Conservation (phyloP, 2,888 invertebrate genomes). For the Ornithoptera priamus region DNA sequence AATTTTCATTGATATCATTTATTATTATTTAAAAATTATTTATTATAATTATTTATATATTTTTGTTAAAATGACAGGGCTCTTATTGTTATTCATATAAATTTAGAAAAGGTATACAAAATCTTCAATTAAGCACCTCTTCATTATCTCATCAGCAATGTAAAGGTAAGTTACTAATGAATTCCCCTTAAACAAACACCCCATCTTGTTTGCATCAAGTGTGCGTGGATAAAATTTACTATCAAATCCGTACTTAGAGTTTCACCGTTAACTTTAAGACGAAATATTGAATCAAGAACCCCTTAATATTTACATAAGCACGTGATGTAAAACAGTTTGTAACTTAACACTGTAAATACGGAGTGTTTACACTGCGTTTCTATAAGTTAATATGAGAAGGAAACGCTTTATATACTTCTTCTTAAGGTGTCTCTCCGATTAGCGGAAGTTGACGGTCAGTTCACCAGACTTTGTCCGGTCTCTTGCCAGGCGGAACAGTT, state of each 20-base stretch:
- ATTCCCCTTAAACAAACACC: conserved; percentile 10
- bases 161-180: conserved; percentile 8
- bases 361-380: too few relatives aligned
- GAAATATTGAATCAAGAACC: conserved; percentile 8
- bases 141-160: conserved; percentile 11
- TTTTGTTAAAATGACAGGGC: not conserved
- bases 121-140: not conserved
- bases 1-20: too few relatives aligned
- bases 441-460: too few relatives aligned
- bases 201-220: conserved; percentile 7
- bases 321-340: not conserved
- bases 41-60: not conserved
- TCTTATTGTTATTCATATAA: not conserved
- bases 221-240: conserved; percentile 15
- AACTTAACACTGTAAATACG: not conserved
- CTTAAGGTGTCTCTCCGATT: too few relatives aligned
- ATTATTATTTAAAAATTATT: not conserved
- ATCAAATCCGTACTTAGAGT: conserved; percentile 16
- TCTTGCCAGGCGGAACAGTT: too few relatives aligned
- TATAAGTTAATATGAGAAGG: too few relatives aligned
- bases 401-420: too few relatives aligned
- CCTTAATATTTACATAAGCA: conserved; percentile 6
- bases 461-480: too few relatives aligned
- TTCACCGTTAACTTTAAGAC: conserved; percentile 11
- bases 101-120: not conserved